Evolutionary conservation across 92 coral and sea anemone genomes (phyloP).

Genomic region (Blastomussa wellsi): DNA sequence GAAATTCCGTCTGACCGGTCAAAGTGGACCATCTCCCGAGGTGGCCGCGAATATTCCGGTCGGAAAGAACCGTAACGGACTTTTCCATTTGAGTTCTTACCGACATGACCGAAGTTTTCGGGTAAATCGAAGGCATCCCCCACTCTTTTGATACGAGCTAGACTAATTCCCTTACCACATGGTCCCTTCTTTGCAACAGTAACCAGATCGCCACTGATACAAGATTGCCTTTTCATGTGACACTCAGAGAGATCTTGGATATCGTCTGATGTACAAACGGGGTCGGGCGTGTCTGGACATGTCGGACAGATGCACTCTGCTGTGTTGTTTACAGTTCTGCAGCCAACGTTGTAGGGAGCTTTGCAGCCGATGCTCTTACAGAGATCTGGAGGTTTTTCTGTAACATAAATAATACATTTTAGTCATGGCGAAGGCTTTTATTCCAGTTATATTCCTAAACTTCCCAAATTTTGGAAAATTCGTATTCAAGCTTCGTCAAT

Average conservation of each 20-base stretch:
- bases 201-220: constrained; percentile 8
- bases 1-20: no score
- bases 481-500: no score
- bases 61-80: no score
- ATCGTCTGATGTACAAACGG: constrained; percentile 41
- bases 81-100: no score
- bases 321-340: constrained; percentile 11
- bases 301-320: constrained; percentile 45
- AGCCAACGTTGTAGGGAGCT: constrained; percentile 44
- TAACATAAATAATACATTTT: no score
- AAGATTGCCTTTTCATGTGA: constrained; percentile 24
- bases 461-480: no score
- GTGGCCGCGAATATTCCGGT: no score
- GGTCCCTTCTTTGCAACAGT: constrained; percentile 33
- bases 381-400: constrained; percentile 10
- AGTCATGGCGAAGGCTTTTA: no score
- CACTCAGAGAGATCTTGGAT: constrained; percentile 39
- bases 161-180: constrained; percentile 25
- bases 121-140: no score
- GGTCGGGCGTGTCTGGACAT: constrained; percentile 26
- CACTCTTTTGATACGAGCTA: background rate
- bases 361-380: constrained; percentile 44
- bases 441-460: no score
- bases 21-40: no score
- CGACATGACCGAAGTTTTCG: no score